These are phyloP conservation scores for Prietella phreatophila DNA, from an alignment of 2,113 vertebrate species.

Conservation along the genomic window DNA sequence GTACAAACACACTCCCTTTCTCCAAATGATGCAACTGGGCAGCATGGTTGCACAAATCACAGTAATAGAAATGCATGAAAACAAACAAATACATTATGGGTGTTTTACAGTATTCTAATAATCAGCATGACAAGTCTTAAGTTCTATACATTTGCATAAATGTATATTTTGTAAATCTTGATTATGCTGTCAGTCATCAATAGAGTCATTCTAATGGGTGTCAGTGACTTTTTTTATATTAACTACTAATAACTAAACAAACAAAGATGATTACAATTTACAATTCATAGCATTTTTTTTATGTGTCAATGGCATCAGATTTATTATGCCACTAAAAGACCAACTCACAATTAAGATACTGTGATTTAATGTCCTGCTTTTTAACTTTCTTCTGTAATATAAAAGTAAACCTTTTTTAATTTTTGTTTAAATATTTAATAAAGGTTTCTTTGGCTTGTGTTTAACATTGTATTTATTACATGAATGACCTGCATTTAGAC, in stretches of 20 bases:
- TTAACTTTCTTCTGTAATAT: neutral
- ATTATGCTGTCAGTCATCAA: neutral
- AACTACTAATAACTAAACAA: neutral
- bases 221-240: neutral
- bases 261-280: neutral
- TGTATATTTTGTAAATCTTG: neutral
- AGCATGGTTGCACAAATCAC: neutral
- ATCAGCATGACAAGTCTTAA: neutral
- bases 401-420: neutral
- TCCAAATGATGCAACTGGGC: neutral
- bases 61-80: neutral
- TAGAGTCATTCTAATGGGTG: neutral
- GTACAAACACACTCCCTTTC: neutral
- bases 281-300: no score
- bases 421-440: neutral
- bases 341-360: neutral
- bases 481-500: neutral
- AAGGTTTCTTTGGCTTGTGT: neutral
- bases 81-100: neutral
- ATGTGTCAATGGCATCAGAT: neutral
- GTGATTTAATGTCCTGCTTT: neutral
- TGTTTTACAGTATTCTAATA: neutral
- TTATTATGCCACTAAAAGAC: neutral
- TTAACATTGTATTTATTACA: neutral
- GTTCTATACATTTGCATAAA: neutral